Evolutionary conservation across 2,113 vertebrate species (phyloP).

Genomic region (Chiloscyllium plagiosum): DNA sequence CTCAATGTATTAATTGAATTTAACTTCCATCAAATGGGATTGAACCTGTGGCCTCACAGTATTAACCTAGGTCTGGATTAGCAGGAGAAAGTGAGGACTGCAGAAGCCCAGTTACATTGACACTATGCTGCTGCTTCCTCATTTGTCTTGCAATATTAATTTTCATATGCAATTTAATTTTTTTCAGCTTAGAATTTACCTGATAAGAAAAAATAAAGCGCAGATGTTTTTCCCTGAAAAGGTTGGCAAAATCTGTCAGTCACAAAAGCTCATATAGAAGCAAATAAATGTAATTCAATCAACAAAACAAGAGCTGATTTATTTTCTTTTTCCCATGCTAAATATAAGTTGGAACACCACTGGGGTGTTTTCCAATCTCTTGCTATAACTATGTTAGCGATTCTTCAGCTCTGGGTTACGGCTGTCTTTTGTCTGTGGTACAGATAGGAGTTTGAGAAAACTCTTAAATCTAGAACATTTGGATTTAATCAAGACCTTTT

Average conservation of each 20-base stretch:
- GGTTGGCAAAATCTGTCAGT: too few species aligned
- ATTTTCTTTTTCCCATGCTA: background rate
- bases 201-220: background rate
- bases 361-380: background rate
- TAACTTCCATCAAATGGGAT: too few species aligned
- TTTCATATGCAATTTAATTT: background rate
- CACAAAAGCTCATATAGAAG: background rate
- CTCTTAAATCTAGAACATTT: background rate
- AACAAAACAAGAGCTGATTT: background rate
- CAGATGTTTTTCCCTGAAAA: background rate
- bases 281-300: background rate
- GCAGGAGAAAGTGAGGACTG: too few species aligned
- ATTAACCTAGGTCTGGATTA: too few species aligned
- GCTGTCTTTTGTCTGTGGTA: background rate
- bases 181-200: background rate
- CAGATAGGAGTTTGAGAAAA: background rate
- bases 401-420: background rate
- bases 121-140: too few species aligned
- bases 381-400: background rate
- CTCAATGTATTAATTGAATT: too few species aligned
- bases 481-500: background rate
- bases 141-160: background rate
- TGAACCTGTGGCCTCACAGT: too few species aligned
- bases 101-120: too few species aligned
- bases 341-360: background rate